Evolutionary conservation across 2,888 invertebrate genomes (phyloP), one percentile per base, ranked within the genome.

Genomic region (Malthinus seriepunctatus): DNA sequence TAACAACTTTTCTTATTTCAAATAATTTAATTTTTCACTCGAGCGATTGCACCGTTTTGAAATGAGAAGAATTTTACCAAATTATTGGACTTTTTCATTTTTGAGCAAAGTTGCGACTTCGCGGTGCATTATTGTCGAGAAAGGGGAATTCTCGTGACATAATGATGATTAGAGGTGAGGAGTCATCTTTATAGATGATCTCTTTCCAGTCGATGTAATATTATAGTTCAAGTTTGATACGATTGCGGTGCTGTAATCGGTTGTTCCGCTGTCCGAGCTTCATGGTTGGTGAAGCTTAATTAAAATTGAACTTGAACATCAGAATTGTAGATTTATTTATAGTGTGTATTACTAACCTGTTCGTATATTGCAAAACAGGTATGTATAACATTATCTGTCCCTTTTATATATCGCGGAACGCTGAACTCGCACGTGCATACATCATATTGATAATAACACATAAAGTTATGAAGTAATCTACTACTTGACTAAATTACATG

Each of bases 231-330:
- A 54, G 42, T 54, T 54, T 47, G 53, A 59, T 59, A 59, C 47
- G 53, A 49, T 35, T 37, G 49, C 50, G 46, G 53, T 48, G 59
- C 59, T 48, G 38, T 52, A 38, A 52, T 57, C 56, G 35, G 35
- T 51, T 50, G 58, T 62, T 55, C 51, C 62, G 62, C 51, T 50
- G 31, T 32, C 15, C 48, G 63, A 45, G 39, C 45, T 60, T 65
- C 65, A 65, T 59, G 65, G 55, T 63, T 50, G 55, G 56, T 50
- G 53, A 55, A 58, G 47, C 60, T 65, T 65, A 65, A 65, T 65
- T 65, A 65, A 65, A 63, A 62, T 55, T 60, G 63, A 65, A 64
- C 64, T 61, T 60, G 60, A 59, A 60, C 62, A 63, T 65, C 62
- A 60, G 62, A 65, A 65, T 65, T 60, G 63, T 62, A 65, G 63